These are phyloP conservation scores for Lagorchestes hirsutus DNA, from an alignment of 2,797 vertebrate species.

Conservation along the genomic window DNA sequence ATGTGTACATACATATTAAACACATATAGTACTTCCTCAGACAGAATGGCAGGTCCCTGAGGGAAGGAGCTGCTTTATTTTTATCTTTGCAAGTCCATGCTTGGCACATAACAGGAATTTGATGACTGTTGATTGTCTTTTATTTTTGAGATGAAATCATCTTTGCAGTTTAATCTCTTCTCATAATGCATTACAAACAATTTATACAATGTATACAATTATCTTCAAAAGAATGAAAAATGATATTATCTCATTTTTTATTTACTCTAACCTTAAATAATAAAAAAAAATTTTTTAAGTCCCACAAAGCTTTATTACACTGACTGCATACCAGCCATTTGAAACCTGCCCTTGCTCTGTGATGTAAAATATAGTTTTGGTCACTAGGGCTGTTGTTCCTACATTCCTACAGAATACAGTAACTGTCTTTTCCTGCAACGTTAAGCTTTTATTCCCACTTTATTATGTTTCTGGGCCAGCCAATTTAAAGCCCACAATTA, in stretches of 20 bases:
- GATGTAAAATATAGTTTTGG: slow-evolving; percentile 42
- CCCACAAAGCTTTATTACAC: slow-evolving; percentile 28
- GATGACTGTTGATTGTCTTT: neutral
- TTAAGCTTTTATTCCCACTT: slow-evolving; percentile 34
- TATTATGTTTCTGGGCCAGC: slow-evolving; percentile 33
- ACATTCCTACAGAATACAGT: slow-evolving; percentile 14
- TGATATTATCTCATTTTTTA: slow-evolving; percentile 52
- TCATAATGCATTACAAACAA: slow-evolving; percentile 4
- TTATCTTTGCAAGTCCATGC: neutral
- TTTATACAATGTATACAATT: neutral
- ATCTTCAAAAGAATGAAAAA: slow-evolving; percentile 47
- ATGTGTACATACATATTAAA: neutral
- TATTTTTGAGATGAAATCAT: slow-evolving; percentile 30
- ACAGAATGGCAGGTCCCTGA: neutral
- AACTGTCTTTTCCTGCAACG: neutral
- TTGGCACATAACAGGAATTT: neutral
- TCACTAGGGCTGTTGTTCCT: slow-evolving; percentile 21
- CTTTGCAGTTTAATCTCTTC: slow-evolving; percentile 8
- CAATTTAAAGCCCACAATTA: neutral
- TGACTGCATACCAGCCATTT: slow-evolving; percentile 7
- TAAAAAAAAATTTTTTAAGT: slow-evolving; percentile 9
- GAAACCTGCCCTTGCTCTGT: slow-evolving; percentile 40
- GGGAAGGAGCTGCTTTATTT: neutral
- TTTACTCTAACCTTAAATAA: slow-evolving; percentile 44
- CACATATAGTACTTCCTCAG: neutral